Conservation (phyloP, 2,797 vertebrate genomes). For the Mus minutoides region DNA sequence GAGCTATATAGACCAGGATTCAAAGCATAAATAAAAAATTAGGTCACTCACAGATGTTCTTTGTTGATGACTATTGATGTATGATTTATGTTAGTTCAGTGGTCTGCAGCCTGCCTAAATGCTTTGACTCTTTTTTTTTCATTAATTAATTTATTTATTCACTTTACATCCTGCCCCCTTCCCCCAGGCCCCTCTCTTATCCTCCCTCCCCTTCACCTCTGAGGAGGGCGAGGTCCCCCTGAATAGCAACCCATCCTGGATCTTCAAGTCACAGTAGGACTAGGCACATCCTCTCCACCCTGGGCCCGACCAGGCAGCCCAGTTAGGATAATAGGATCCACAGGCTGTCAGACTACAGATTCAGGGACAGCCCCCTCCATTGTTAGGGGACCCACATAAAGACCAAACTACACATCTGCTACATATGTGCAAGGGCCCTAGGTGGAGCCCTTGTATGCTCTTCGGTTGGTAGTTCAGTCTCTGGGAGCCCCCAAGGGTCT, state of each 20-base stretch:
- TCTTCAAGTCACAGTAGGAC: background rate
- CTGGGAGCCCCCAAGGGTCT: background rate
- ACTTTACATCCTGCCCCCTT: background rate
- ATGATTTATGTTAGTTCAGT: background rate
- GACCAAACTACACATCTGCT: background rate
- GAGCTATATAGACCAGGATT: background rate
- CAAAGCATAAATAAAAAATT: background rate
- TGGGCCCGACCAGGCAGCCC: background rate
- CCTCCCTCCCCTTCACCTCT: background rate
- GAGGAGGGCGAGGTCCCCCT: background rate
- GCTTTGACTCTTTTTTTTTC: background rate
- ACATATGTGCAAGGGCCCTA: background rate
- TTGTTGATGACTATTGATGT: background rate
- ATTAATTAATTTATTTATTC: background rate
- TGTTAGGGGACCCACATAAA: background rate
- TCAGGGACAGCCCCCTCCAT: background rate
- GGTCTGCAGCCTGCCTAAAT: background rate
- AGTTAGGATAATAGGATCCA: background rate
- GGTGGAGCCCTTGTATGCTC: background rate
- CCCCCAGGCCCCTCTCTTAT: background rate
- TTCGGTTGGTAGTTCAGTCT: background rate
- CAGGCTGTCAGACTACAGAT: background rate
- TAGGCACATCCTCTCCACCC: no score
- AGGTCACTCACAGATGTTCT: background rate
- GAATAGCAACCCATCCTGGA: background rate